Conservation (phyloP, 2,113 vertebrate species). For the Pristiophorus japonicus region DNA sequence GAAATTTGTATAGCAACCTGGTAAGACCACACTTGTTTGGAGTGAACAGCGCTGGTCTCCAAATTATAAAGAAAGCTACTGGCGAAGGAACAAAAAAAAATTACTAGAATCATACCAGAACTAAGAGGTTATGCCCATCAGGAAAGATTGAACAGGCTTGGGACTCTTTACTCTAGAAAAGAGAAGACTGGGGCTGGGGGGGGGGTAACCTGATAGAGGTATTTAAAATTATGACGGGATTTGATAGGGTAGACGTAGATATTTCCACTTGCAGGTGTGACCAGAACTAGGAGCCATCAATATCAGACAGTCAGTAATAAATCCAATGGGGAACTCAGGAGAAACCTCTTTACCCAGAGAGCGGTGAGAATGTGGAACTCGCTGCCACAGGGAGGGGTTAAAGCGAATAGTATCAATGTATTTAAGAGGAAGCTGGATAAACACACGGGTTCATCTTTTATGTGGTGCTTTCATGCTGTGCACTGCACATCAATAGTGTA, state of each 20-base stretch:
- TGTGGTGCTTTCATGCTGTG: too few relatives aligned
- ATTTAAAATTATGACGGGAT: too few relatives aligned
- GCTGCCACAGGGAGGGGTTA: too few relatives aligned
- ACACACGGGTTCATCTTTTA: too few relatives aligned
- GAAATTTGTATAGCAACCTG: not conserved
- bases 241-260: not conserved
- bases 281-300: not conserved
- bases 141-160: not conserved
- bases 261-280: not conserved
- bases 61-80: not conserved
- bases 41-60: not conserved
- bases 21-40: not conserved
- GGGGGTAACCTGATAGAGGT: too few relatives aligned
- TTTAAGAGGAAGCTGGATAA: not conserved
- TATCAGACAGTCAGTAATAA: too few relatives aligned
- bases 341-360: not conserved
- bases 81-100: not conserved
- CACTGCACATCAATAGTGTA: too few relatives aligned
- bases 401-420: too few relatives aligned
- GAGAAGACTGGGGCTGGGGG: not conserved
- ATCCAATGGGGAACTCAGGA: not conserved
- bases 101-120: not conserved
- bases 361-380: too few relatives aligned
- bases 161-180: not conserved
- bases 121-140: not conserved